phyloP scores from a whole-genome alignment of 2,797 vertebrate species.

The Okamejei kenojei region DNA sequence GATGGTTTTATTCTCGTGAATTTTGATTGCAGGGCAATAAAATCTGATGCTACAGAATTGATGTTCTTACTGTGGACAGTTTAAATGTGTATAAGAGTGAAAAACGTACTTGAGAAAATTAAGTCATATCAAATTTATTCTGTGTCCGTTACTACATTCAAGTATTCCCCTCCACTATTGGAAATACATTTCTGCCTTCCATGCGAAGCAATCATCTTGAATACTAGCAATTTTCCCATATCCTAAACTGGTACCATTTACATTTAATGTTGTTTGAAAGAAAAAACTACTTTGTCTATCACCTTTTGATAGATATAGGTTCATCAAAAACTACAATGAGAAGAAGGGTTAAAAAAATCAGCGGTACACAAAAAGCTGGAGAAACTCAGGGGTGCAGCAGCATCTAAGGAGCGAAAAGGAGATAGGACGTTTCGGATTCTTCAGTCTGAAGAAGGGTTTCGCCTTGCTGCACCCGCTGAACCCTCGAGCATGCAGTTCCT shows the following conservation, averaged over 20 bases:
- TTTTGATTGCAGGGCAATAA: not conserved
- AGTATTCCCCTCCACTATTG: not conserved
- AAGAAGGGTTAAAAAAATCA: not conserved
- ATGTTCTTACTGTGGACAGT: not conserved
- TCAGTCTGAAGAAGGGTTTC: no score
- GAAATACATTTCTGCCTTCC: not conserved
- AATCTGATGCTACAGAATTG: not conserved
- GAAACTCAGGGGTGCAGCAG: no score
- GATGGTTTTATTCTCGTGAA: not conserved
- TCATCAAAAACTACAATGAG: slow-evolving; percentile 1
- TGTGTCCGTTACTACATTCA: not conserved
- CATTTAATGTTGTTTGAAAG: not conserved
- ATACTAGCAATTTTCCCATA: not conserved
- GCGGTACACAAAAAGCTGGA: no score
- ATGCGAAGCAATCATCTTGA: not conserved
- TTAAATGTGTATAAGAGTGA: not conserved
- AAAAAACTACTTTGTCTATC: no score
- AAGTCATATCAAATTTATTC: not conserved
- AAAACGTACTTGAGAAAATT: slow-evolving; percentile 1
- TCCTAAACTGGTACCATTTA: not conserved
- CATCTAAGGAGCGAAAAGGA: no score
- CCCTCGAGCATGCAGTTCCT: no score
- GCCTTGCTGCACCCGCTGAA: no score
- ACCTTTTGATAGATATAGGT: not conserved
- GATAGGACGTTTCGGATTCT: no score